Base-by-base conservation (phyloP, 2,113 vertebrate genomes). In the Hiodon tergisus region DNA sequence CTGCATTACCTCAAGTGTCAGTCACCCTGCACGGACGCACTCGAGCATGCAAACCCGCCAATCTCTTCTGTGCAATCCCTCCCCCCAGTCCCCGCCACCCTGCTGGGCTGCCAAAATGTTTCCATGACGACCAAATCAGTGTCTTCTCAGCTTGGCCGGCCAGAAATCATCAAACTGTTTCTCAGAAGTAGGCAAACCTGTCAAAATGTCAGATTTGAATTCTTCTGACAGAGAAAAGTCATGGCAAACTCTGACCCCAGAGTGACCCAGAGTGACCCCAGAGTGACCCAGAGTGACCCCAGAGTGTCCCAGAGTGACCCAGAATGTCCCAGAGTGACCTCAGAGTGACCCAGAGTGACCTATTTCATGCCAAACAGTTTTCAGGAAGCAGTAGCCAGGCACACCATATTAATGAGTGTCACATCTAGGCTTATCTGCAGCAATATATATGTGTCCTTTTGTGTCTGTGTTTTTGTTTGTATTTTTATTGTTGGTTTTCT, bases 121-220 rank as follows among this genome's bases (percentile, higher is more conserved):
- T 79, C 78, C 70, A 79, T 70, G 74, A 66, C 66, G 73, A 79
- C 74, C n/a, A 55, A 62, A 53, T 61, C 47, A 79, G 75, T 52
- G 65, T 76, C 75, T 68, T 53, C 66, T 73, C 66, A 17, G 62
- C 70, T 54, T 76, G 65, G 66, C 60, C 53, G 65, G 59, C 54
- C 58, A 14, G 53, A 59, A 67, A 54, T 61, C 61, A 76, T 76
- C 17, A 57, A 62, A 50, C 50, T 48, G 46, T 73, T 69, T 63
- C 71, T 69, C 54, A 48, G 74, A 69, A 79, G 57, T 53, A 14
- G 17, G 9, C 59, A 48, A 10, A 46, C 6, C 17, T 11, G 2
- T 61, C 59, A 14, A 9, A 46, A 31, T 58, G 54, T 48, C 11
- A 58, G 17, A 31, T 59, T n/a, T 55, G 6, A 14, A 14, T 6